phyloP scores from a whole-genome alignment of 2,797 vertebrate genomes.

The Tragelaphus oryx region DNA sequence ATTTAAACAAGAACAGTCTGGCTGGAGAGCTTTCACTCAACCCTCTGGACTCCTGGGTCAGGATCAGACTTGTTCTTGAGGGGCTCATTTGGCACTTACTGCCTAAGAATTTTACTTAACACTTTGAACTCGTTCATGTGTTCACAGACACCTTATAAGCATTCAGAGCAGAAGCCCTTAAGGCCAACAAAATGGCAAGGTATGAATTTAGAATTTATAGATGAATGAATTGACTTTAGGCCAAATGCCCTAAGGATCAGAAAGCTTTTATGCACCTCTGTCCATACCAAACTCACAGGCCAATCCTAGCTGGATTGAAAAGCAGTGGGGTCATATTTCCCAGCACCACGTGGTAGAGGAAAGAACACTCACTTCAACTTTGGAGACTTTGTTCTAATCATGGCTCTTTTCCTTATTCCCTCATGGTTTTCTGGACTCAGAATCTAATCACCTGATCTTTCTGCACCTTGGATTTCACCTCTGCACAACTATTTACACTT shows the following conservation, averaged over 20 bases:
- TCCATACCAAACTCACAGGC: background rate
- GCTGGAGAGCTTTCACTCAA: background rate
- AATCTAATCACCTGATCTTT: background rate
- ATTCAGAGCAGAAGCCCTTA: background rate
- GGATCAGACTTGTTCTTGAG: background rate
- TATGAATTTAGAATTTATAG: background rate
- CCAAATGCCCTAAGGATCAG: background rate
- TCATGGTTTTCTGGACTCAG: background rate
- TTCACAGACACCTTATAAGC: background rate
- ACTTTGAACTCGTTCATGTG: background rate
- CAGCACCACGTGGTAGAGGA: background rate
- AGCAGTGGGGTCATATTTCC: background rate
- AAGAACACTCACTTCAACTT: background rate
- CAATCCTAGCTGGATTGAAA: background rate
- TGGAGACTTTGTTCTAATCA: background rate
- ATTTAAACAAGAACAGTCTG: background rate
- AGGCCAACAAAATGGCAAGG: background rate
- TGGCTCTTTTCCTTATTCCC: background rate
- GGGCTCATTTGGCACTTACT: background rate
- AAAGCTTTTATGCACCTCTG: background rate
- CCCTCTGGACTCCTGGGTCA: too few species aligned
- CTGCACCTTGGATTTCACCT: background rate
- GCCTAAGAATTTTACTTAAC: background rate
- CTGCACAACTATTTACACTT: background rate
- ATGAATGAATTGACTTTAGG: background rate